Percentiles rank a stretch among this genome's conserved stretches.
phyloP scores from a whole-genome alignment of 2,888 invertebrate genomes.

The Cerceris ruficornis region DNA sequence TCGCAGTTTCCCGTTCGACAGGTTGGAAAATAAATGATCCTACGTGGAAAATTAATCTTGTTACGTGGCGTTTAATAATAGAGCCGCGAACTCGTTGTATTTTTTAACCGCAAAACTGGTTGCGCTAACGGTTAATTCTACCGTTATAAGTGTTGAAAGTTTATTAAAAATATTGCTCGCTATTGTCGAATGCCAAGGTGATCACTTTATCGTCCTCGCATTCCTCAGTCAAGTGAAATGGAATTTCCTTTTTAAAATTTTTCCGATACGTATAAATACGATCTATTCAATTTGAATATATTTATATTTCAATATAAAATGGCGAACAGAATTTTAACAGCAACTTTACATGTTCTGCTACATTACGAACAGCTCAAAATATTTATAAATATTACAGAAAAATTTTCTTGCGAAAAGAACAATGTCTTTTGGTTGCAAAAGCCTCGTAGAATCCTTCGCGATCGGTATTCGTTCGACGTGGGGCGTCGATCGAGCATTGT shows the following conservation, averaged over 20 bases:
- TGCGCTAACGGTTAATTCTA: slow-evolving; percentile 26
- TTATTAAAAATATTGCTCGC: slow-evolving; percentile 12
- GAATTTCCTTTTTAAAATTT: too few relatives aligned
- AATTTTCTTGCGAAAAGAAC: too few relatives aligned
- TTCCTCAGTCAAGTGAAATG: slow-evolving; percentile 31
- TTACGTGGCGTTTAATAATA: not conserved
- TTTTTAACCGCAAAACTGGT: slow-evolving; percentile 13
- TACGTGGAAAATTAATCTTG: not conserved
- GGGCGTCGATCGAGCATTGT: slow-evolving; percentile 8
- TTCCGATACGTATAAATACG: too few relatives aligned
- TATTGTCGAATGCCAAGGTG: slow-evolving; percentile 49
- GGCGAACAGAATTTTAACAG: too few relatives aligned
- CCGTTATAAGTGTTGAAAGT: slow-evolving; percentile 29
- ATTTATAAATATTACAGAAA: too few relatives aligned
- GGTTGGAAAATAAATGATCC: too few relatives aligned
- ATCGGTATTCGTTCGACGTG: not conserved
- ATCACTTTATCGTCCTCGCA: slow-evolving; percentile 41
- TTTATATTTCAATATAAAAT: too few relatives aligned
- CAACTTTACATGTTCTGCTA: too few relatives aligned
- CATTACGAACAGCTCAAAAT: too few relatives aligned
- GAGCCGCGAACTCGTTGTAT: not conserved
- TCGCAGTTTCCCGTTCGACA: not conserved
- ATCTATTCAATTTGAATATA: too few relatives aligned
- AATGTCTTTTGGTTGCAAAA: not conserved
- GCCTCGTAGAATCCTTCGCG: not conserved